Evolutionary conservation across 2,888 invertebrate species (phyloP).

Genomic region (Cynaeus angustus): DNA sequence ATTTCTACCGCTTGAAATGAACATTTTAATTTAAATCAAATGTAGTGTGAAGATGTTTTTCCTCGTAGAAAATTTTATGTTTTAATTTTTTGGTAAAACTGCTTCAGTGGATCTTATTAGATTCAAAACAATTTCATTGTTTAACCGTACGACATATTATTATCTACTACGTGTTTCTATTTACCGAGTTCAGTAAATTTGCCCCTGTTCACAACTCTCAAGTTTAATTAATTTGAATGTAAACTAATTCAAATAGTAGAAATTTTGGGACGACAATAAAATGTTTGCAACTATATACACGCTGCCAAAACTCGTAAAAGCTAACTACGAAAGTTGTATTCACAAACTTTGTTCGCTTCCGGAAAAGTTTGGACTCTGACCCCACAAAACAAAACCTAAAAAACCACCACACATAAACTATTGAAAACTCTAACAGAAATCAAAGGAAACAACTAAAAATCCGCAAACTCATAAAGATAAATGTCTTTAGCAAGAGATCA

Average conservation of each 20-base stretch:
- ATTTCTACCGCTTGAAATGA: too few species aligned
- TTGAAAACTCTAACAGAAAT: slow-evolving; percentile 2
- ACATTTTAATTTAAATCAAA: too few species aligned
- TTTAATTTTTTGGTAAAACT: too few species aligned
- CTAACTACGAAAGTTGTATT: neutral
- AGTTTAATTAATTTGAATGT: neutral
- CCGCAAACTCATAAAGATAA: neutral
- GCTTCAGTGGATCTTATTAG: too few species aligned
- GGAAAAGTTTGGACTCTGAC: neutral
- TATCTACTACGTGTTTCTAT: too few species aligned
- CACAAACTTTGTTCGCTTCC: neutral
- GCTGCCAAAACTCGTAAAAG: slow-evolving; percentile 6
- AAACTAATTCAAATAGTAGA: slow-evolving; percentile 6
- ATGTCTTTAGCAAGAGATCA: slow-evolving; percentile 3
- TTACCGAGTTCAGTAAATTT: too few species aligned
- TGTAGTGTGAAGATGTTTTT: too few species aligned
- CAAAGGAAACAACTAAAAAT: slow-evolving; percentile 4
- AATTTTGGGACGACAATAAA: neutral
- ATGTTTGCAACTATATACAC: slow-evolving; percentile 3
- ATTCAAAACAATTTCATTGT: too few species aligned
- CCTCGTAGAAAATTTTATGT: too few species aligned
- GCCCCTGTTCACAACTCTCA: neutral
- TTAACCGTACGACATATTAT: too few species aligned
- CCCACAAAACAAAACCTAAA: neutral
- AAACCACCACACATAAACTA: neutral